Base-by-base conservation (phyloP, 2,113 vertebrate genomes). In the Andinoacara biseriatus region DNA sequence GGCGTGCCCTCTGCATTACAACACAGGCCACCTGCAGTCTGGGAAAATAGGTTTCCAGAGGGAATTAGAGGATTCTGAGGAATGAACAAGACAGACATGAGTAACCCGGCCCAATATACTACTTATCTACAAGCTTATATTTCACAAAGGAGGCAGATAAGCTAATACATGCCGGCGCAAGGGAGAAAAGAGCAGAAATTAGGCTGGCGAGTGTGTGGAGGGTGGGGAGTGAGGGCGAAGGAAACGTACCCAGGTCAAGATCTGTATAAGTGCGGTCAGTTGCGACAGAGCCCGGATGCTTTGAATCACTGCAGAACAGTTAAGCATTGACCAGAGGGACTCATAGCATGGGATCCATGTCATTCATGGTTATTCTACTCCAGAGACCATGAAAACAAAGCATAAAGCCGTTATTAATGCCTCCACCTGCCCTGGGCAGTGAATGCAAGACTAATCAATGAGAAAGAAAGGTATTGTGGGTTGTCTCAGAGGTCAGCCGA, bases 91-190 rank as follows among this genome's bases (percentile, higher is more conserved):
- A 91, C 92, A 93, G 94, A 93, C 93, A 89, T 89, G 92, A 91
- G 89, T 93, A 92, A 92, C 93, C 85, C 76, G 2, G 87, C 78
- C 89, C 89, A 91, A 87, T 83, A 90, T 89, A 80, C 86, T 72
- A 82, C 94, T 95, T 95, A 94, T 95, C 94, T 93, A 49, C 58
- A 43, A 87, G 93, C 86, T 94, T 92, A 90, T 82, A 90, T 95
- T 94, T 90, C 94, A 95, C 93, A 95, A 94, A 94, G 89, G 85
- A 86, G 85, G 80, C 60, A 90, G 94, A 95, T 93, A 93, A 94
- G 88, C 90, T 72, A 82, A 79, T 88, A 90, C 86, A 92, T 86
- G 84, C 75, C 49, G 79, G 84, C 26, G 80, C 61, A 78, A 78
- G 49, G 80, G 82, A 61, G 78, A 43, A 87, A 86, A 49, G 63